Evolutionary conservation across 1,140 invertebrate species (phyloP).

Genomic region (Panulirus ornatus): DNA sequence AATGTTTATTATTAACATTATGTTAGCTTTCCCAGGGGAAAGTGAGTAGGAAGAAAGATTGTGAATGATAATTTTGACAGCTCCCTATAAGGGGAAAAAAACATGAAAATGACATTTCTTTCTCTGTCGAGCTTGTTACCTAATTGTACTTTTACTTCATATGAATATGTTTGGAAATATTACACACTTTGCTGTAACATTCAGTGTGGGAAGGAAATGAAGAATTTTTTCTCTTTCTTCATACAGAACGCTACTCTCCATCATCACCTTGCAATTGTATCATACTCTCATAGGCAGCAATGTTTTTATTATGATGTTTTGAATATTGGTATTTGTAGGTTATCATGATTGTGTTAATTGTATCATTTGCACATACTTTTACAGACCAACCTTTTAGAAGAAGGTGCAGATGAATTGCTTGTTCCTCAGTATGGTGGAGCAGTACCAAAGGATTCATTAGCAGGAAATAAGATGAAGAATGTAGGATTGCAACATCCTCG

Average conservation of each 20-base stretch:
- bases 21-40: too few species aligned
- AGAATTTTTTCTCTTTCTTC: not conserved
- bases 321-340: too few species aligned
- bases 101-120: too few species aligned
- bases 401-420: conserved; percentile 2
- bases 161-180: not conserved
- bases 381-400: conserved; percentile 33
- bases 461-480: not conserved
- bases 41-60: too few species aligned
- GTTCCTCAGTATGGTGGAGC: not conserved
- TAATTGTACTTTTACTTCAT: not conserved
- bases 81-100: too few species aligned
- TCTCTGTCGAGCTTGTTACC: not conserved
- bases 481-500: conserved; percentile 81
- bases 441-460: not conserved
- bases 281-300: too few species aligned
- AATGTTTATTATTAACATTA: too few species aligned
- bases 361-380: not conserved
- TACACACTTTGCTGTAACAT: not conserved
- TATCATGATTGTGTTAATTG: not conserved
- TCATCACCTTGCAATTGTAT: too few species aligned
- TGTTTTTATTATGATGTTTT: not conserved
- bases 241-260: too few species aligned
- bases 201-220: not conserved
- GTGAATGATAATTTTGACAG: too few species aligned